Conservation (phyloP, 2,113 vertebrate genomes). For the Callipepla californica region DNA sequence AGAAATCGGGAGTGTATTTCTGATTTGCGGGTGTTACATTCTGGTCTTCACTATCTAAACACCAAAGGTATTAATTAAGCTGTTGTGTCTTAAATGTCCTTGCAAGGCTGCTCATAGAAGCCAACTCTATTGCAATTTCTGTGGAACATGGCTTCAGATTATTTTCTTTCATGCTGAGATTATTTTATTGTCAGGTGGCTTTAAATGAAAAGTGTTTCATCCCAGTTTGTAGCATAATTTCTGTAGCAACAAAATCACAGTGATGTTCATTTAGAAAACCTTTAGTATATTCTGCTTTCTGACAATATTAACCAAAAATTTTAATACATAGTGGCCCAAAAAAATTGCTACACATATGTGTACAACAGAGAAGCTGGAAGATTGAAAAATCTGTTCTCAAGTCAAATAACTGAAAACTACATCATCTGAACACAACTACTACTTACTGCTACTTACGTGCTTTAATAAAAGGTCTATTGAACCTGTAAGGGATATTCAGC, state of each 20-base stretch:
- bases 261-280: background rate
- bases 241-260: background rate
- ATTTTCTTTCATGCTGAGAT: background rate
- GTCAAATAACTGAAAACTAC: background rate
- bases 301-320: background rate
- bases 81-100: constrained; percentile 18
- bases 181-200: background rate
- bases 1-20: background rate
- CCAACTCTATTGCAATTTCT: background rate
- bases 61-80: background rate
- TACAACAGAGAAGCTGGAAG: background rate
- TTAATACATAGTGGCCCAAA: background rate
- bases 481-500: background rate
- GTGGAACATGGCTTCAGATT: background rate
- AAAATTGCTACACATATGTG: background rate
- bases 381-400: background rate
- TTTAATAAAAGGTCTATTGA: background rate
- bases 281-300: background rate
- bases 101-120: background rate
- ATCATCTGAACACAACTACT: background rate
- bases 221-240: background rate
- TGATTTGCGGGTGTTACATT: constrained; percentile 3
- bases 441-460: background rate
- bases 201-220: constrained; percentile 13
- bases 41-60: background rate